A percentile compares a stretch with the other conserved stretches of the same genome.
Evolutionary conservation across 2,797 vertebrate genomes (phyloP).

Genomic region (Gymnodraco acuticeps): DNA sequence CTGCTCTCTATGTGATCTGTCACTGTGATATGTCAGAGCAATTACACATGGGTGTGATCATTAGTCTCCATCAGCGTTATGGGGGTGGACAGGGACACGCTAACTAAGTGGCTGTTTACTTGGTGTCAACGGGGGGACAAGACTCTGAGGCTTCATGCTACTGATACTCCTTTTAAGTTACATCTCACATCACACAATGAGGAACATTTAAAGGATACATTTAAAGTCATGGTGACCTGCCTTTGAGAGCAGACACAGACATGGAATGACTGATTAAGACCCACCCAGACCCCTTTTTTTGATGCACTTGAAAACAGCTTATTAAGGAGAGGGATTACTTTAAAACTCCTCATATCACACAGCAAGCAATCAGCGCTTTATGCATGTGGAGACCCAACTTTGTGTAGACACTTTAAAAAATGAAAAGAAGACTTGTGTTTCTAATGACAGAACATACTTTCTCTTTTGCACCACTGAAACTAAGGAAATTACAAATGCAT

Average conservation of each 20-base stretch:
- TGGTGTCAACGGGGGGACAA: conserved; percentile 63
- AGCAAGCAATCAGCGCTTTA: conserved; percentile 16
- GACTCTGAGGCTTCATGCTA: conserved; percentile 42
- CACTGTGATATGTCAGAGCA: conserved; percentile 56
- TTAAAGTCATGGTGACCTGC: conserved; percentile 34
- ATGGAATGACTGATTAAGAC: conserved; percentile 57
- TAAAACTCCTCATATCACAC: conserved; percentile 50
- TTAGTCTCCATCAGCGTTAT: conserved; percentile 70
- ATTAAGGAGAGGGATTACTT: conserved; percentile 70
- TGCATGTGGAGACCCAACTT: conserved; percentile 29
- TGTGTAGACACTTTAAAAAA: conserved; percentile 37
- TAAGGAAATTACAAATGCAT: conserved; percentile 3
- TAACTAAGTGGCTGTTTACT: conserved; percentile 71
- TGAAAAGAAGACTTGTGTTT: conserved; percentile 28
- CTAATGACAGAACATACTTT: conserved; percentile 34
- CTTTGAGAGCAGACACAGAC: conserved; percentile 36
- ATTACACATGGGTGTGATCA: conserved; percentile 67
- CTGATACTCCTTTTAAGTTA: conserved; percentile 62
- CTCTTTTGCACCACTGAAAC: conserved; percentile 14
- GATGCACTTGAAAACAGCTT: conserved; percentile 49
- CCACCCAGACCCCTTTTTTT: conserved; percentile 36
- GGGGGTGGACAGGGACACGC: conserved; percentile 62
- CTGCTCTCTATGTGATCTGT: conserved; percentile 48
- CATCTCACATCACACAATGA: conserved; percentile 42
- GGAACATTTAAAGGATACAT: conserved; percentile 37